Base-by-base conservation (phyloP, 2,113 vertebrate genomes). In the Aix galericulata region DNA sequence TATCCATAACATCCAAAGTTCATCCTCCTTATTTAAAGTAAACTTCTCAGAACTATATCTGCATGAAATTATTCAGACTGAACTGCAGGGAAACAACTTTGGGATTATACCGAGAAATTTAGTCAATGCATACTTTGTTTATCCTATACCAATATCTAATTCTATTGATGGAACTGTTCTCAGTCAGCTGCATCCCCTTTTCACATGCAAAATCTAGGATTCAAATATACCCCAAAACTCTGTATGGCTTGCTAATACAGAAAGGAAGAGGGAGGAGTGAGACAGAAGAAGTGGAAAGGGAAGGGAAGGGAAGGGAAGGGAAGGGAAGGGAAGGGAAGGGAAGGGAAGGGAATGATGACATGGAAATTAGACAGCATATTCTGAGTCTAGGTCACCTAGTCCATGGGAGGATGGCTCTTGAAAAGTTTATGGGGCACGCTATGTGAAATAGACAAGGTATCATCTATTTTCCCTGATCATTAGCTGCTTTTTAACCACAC, bases 221-320 rank as follows among this genome's bases (percentile, higher is more conserved):
- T 60, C 77, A 83, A 78, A 67, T 40, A 53, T 27, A 48, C 15
- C 40, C 20, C 8, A 31, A 66, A 84, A 74, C 18, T 32, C 13
- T 50, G 7, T 71, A 62, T 27, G 59, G 15, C 3, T 83, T 68
- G 20, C 63, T 82, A 78, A 32, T 14, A 69, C 69, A 66, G 34
- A 59, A 67, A 60, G n/a, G 27, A 69, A 81, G 4, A 4, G 9
- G 27, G 50, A 25, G 67, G n/a, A 69, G 13, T 59, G 11, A 36
- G 25, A 29, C 8, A 13, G 25, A 11, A 5, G 7, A 13, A 3
- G 13, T 11, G 22, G 14, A 12, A 48, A 48, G 46, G 21, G 8
- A 42, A n/a, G 9, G 9, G 29, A 34, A 52, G 5, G 7, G 18
- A 18, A 0, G 1, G 3, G 25, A 11, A 5, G 7, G 13, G 3